These are phyloP conservation scores for Euphonia xanthogaster DNA, from an alignment of 2,797 vertebrate genomes.

Conservation along the genomic window DNA sequence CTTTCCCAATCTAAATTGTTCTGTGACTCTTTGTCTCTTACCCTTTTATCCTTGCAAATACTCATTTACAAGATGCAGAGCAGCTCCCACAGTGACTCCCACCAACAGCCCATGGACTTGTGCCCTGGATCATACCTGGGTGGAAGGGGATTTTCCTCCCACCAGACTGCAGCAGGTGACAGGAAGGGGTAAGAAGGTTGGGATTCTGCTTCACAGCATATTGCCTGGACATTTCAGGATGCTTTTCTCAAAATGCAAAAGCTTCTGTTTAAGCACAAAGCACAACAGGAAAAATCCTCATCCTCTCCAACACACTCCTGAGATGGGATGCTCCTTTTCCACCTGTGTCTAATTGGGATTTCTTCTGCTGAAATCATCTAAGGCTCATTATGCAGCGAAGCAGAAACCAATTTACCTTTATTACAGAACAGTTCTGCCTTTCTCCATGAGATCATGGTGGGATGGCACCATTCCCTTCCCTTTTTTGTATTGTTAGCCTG, in stretches of 20 bases:
- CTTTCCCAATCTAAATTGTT: background rate
- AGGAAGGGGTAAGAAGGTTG: background rate
- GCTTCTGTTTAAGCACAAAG: background rate
- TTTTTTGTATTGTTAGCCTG: background rate
- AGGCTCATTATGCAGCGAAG: background rate
- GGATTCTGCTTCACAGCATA: background rate
- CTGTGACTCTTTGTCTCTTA: background rate
- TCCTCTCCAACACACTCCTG: background rate
- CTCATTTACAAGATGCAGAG: background rate
- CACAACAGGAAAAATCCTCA: background rate
- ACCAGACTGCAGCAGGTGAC: background rate
- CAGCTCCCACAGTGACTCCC: background rate
- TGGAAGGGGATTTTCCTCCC: background rate
- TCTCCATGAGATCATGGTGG: background rate
- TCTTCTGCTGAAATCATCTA: background rate
- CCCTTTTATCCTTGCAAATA: background rate
- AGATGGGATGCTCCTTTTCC: background rate
- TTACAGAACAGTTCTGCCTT: background rate
- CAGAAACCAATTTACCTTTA: slow-evolving; percentile 1
- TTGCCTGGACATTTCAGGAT: background rate
- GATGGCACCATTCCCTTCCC: background rate
- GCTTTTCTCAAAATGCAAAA: background rate
- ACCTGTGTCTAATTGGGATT: background rate
- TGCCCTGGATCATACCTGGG: background rate
- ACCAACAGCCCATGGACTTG: background rate